These are phyloP conservation scores for Drosophila oshimai DNA, from an alignment of 1,140 invertebrate genomes.

Conservation along the genomic window DNA sequence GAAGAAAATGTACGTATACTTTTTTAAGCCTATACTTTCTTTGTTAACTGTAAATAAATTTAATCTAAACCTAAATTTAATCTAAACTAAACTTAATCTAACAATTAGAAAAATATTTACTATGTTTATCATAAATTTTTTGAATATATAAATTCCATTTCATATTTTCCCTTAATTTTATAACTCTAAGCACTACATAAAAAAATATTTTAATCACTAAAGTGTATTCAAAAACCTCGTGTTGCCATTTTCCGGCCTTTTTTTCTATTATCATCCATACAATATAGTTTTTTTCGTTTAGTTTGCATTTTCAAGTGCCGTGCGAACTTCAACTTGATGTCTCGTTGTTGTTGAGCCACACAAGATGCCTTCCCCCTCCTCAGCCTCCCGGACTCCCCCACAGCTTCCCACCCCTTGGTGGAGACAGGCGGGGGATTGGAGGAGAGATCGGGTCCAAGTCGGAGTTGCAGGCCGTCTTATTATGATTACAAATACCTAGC, in stretches of 20 bases:
- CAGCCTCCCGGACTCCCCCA: constrained; percentile 8
- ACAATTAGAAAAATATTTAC: too few species aligned
- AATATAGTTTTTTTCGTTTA: constrained; percentile 45
- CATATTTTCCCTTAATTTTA: not conserved
- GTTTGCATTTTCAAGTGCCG: constrained; percentile 69
- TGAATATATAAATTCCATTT: too few species aligned
- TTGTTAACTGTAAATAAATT: too few species aligned
- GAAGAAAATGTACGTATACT: too few species aligned
- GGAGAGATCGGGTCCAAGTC: constrained; percentile 6
- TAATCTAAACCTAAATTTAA: too few species aligned
- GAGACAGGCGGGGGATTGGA: not conserved
- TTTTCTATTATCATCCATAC: constrained; percentile 57
- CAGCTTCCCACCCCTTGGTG: constrained; percentile 8
- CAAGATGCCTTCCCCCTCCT: constrained; percentile 63
- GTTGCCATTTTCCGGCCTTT: not conserved
- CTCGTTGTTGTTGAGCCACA: constrained; percentile 54
- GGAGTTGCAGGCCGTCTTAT: constrained; percentile 34
- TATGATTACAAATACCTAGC: constrained; percentile 49
- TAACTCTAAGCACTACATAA: too few species aligned
- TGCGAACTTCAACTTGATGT: constrained; percentile 75
- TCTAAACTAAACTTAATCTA: too few species aligned
- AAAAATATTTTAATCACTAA: too few species aligned
- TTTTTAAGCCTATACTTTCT: too few species aligned
- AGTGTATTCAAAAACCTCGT: constrained; percentile 5
- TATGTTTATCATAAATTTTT: too few species aligned